A percentile compares a stretch with the other conserved stretches of the same genome.
Conservation (phyloP, 2,888 invertebrate genomes). For the Nymphalis c-album region DNA sequence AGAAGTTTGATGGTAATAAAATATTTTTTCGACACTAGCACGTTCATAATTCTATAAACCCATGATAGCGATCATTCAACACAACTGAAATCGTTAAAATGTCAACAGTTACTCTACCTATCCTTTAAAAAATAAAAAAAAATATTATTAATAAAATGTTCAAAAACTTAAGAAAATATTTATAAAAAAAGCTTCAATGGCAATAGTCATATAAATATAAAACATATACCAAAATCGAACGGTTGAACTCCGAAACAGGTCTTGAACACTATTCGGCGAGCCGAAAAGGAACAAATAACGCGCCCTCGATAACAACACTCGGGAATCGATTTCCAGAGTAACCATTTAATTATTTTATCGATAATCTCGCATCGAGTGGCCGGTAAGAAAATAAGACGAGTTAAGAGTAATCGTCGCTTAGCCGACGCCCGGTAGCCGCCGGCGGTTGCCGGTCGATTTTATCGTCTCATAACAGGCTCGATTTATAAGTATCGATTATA, state of each 20-base stretch:
- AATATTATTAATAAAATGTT: too few species aligned
- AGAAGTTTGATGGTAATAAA: too few species aligned
- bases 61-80: too few species aligned
- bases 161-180: too few species aligned
- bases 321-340: slow-evolving; percentile 81
- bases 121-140: too few species aligned
- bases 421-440: slow-evolving; percentile 79
- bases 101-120: too few species aligned
- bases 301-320: slow-evolving; percentile 77
- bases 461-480: slow-evolving; percentile 80
- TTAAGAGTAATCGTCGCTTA: slow-evolving; percentile 78
- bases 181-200: not conserved
- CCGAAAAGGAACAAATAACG: slow-evolving; percentile 76
- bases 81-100: too few species aligned
- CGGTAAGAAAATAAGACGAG: slow-evolving; percentile 72
- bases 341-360: slow-evolving; percentile 83
- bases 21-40: too few species aligned
- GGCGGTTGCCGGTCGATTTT: slow-evolving; percentile 75
- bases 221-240: not conserved
- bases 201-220: not conserved
- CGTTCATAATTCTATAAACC: too few species aligned
- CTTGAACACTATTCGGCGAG: slow-evolving; percentile 56
- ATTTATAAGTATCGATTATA: slow-evolving; percentile 81
- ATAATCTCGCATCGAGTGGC: slow-evolving; percentile 77
- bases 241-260: slow-evolving; percentile 31